Evolutionary conservation across 2,113 vertebrate species (phyloP).

Genomic region (Psilopsiagon aurifrons): DNA sequence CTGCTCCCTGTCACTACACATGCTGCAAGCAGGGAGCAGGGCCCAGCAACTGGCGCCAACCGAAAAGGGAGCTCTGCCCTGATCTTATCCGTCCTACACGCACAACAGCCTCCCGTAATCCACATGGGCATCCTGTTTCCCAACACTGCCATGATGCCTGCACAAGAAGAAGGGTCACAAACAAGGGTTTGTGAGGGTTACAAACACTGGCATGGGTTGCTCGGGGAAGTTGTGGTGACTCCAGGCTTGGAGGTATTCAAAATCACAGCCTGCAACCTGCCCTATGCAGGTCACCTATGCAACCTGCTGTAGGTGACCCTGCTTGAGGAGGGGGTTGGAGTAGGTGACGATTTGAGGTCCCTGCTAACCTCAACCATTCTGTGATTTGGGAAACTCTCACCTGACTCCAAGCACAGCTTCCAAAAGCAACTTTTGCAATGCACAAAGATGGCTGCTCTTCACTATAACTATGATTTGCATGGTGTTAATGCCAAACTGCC

Average conservation of each 20-base stretch:
- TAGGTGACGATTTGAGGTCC: neutral
- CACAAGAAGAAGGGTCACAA: neutral
- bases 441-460: neutral
- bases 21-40: slow-evolving; percentile 24
- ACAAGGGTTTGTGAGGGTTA: neutral
- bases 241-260: neutral
- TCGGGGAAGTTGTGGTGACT: neutral
- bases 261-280: neutral
- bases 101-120: neutral
- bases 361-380: neutral
- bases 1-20: neutral
- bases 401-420: neutral
- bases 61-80: slow-evolving; percentile 59
- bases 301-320: neutral
- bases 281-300: too few relatives aligned
- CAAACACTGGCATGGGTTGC: neutral
- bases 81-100: slow-evolving; percentile 54
- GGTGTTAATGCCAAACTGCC: neutral
- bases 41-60: slow-evolving; percentile 44
- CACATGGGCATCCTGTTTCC: slow-evolving; percentile 26
- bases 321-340: neutral
- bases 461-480: accelerated
- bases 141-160: neutral
- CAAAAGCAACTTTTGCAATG: neutral
- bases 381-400: neutral